These are phyloP conservation scores for Phylloscopus collybita DNA, from an alignment of 2,797 vertebrate species.

Conservation along the genomic window DNA sequence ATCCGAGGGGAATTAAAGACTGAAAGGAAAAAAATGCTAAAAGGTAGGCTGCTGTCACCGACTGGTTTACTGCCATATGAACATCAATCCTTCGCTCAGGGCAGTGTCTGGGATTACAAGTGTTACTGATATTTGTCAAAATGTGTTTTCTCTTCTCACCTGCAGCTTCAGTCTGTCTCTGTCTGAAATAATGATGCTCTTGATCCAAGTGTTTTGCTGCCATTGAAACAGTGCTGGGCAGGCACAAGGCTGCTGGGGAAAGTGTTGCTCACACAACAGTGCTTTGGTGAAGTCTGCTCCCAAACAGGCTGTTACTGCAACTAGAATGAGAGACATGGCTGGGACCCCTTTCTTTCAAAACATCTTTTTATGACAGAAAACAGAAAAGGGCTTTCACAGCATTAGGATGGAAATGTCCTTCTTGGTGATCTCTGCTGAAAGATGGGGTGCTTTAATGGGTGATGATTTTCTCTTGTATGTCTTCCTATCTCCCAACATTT, in stretches of 20 bases:
- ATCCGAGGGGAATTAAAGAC: neutral
- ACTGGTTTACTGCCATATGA: neutral
- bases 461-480: fast-evolving
- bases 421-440: neutral
- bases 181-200: neutral
- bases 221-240: neutral
- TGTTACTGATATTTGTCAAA: neutral
- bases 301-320: neutral
- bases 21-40: neutral
- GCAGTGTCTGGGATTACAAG: neutral
- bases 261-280: neutral
- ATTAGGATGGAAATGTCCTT: neutral
- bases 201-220: neutral
- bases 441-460: neutral
- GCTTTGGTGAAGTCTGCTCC: neutral
- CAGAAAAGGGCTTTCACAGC: neutral
- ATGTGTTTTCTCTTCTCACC: neutral
- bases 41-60: neutral
- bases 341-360: neutral
- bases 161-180: neutral
- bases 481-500: neutral
- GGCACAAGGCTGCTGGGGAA: neutral
- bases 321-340: neutral
- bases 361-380: fast-evolving
- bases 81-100: neutral